phyloP scores from a whole-genome alignment of 2,113 vertebrate genomes.

The Cnemophilus loriae region DNA sequence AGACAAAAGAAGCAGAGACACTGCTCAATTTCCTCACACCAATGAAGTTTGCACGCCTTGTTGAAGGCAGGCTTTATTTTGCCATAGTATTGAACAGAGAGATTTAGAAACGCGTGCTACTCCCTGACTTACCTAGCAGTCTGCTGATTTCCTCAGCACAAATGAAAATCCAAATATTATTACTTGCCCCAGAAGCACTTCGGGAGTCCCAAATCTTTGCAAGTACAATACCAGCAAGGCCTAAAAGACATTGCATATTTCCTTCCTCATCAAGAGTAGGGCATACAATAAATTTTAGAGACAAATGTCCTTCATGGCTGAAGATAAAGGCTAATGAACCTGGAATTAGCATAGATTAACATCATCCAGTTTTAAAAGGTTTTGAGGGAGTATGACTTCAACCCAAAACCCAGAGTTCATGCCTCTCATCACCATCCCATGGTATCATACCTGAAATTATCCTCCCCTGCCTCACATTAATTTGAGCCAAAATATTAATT shows the following conservation, averaged over 20 bases:
- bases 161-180: neutral
- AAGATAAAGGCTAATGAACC: constrained; percentile 21
- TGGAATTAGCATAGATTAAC: constrained; percentile 33
- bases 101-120: neutral
- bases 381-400: neutral
- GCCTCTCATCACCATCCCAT: neutral
- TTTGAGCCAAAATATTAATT: neutral
- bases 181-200: neutral
- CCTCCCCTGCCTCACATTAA: neutral
- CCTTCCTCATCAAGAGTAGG: neutral
- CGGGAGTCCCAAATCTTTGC: neutral
- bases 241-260: neutral
- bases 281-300: neutral
- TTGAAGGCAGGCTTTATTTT: neutral
- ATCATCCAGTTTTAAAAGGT: constrained; percentile 17
- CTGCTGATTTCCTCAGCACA: neutral
- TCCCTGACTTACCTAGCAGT: neutral
- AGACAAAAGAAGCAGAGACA: neutral
- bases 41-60: rapidly evolving
- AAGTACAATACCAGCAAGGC: neutral
- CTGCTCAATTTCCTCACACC: neutral
- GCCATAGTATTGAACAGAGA: neutral
- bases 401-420: neutral
- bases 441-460: neutral
- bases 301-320: constrained; percentile 2